phyloP scores from a whole-genome alignment of 2,113 vertebrate genomes.

The Anguilla japonica region DNA sequence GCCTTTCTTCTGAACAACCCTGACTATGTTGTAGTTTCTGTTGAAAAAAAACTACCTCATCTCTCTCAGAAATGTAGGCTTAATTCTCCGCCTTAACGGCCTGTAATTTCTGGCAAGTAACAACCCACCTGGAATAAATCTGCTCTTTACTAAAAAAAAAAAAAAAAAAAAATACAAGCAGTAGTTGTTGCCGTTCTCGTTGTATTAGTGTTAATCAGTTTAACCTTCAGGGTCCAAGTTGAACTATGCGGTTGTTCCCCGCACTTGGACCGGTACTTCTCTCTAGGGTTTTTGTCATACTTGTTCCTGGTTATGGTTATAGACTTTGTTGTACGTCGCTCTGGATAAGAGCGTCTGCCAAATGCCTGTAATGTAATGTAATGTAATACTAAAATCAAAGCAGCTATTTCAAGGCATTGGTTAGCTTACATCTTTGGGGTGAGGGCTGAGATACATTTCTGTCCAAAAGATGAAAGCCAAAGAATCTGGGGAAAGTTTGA shows the following conservation, averaged over 20 bases:
- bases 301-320: too few relatives aligned
- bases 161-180: conserved; percentile 11
- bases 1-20: not conserved
- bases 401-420: not conserved
- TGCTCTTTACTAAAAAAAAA: conserved; percentile 17
- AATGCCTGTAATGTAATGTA: too few relatives aligned
- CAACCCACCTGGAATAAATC: conserved; percentile 7
- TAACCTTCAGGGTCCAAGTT: too few relatives aligned
- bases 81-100: conserved; percentile 11
- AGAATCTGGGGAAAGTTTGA: not conserved
- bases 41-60: conserved; percentile 8
- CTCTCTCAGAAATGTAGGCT: not conserved
- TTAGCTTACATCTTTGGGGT: not conserved
- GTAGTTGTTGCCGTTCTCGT: too few relatives aligned
- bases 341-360: too few relatives aligned
- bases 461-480: not conserved
- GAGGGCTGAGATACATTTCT: not conserved
- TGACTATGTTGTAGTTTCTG: conserved; percentile 12
- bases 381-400: conserved; percentile 16
- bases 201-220: too few relatives aligned
- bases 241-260: too few relatives aligned
- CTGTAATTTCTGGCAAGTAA: conserved; percentile 9
- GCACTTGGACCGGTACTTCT: too few relatives aligned
- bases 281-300: too few relatives aligned
- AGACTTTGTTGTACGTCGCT: too few relatives aligned